Conservation (phyloP, 2,888 invertebrate species). For the Nephrotoma appendiculata region DNA sequence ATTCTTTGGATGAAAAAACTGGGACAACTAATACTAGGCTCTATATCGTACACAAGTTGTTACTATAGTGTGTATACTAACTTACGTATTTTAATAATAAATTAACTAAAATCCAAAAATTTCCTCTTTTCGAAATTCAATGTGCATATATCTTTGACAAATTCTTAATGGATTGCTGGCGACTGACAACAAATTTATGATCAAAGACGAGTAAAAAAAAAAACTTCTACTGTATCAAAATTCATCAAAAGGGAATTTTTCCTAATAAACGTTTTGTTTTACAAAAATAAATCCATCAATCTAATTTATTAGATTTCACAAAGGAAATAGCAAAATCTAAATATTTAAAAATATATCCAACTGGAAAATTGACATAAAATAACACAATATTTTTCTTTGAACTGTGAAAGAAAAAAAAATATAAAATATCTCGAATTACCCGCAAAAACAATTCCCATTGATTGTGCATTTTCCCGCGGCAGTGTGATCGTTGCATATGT, state of each 20-base stretch:
- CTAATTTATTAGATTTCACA: background rate
- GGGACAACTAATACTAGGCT: too few relatives aligned
- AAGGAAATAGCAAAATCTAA: background rate
- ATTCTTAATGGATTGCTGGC: background rate
- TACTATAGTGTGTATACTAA: too few relatives aligned
- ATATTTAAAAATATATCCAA: background rate
- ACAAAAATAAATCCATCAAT: background rate
- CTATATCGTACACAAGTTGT: too few relatives aligned
- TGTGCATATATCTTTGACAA: background rate
- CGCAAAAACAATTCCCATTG: conserved; percentile 31
- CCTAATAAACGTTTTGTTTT: background rate
- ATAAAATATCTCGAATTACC: conserved; percentile 18
- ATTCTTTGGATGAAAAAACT: too few relatives aligned
- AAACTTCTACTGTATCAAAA: background rate
- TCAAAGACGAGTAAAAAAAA: background rate
- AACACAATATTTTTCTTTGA: background rate
- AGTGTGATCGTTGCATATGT: conserved; percentile 33
- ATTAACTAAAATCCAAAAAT: too few relatives aligned
- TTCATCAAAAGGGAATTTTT: background rate
- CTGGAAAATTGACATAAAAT: background rate
- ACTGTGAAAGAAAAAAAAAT: background rate
- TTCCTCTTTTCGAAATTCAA: too few relatives aligned
- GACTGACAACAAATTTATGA: background rate
- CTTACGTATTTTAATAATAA: too few relatives aligned
- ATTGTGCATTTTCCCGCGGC: conserved; percentile 29